Percentiles rank a stretch among this genome's conserved stretches.
Conservation (phyloP, 2,797 vertebrate species). For the Scarus forsteni region DNA sequence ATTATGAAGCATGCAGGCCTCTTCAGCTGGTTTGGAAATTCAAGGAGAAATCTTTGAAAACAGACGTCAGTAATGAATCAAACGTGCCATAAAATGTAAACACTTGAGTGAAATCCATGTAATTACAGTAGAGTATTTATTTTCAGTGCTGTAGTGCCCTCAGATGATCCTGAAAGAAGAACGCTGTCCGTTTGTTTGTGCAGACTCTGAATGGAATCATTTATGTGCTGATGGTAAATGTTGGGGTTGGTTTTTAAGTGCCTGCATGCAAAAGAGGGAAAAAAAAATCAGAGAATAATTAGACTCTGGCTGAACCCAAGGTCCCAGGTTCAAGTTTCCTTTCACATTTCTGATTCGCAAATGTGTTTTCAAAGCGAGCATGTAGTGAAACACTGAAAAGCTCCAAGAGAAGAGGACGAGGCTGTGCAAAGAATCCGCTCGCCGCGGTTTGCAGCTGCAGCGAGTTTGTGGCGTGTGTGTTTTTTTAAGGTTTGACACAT, state of each 20-base stretch:
- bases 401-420: slow-evolving; percentile 41
- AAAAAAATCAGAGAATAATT: slow-evolving; percentile 41
- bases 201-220: slow-evolving; percentile 37
- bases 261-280: slow-evolving; percentile 11
- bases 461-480: background rate
- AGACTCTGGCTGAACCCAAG: slow-evolving; percentile 34
- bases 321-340: slow-evolving; percentile 61
- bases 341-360: slow-evolving; percentile 52
- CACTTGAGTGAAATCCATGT: too few relatives aligned
- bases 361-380: slow-evolving; percentile 34
- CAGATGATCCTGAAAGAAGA: slow-evolving; percentile 19
- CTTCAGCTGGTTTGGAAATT: too few relatives aligned
- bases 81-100: too few relatives aligned
- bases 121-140: background rate
- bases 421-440: slow-evolving; percentile 36
- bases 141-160: background rate
- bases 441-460: slow-evolving; percentile 39
- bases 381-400: slow-evolving; percentile 48
- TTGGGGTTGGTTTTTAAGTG: slow-evolving; percentile 45
- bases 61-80: too few relatives aligned
- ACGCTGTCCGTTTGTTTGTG: slow-evolving; percentile 26
- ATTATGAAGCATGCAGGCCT: too few relatives aligned
- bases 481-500: slow-evolving; percentile 42
- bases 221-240: slow-evolving; percentile 34
- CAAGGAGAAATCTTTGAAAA: too few relatives aligned